These are phyloP conservation scores for Ornithoptera priamus DNA, from an alignment of 2,888 invertebrate species.

Conservation along the genomic window DNA sequence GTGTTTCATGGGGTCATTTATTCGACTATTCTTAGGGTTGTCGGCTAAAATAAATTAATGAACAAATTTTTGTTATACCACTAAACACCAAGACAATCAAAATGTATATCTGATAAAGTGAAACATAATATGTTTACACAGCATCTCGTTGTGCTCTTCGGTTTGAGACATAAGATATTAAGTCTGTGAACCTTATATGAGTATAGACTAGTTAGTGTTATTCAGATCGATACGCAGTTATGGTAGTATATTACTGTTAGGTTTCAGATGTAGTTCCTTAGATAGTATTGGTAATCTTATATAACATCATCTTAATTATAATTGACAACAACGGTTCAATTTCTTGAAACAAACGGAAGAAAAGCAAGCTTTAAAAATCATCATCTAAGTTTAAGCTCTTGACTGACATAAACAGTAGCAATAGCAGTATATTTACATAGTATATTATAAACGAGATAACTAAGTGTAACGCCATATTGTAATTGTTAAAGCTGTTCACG, in stretches of 20 bases:
- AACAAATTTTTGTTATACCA: not conserved
- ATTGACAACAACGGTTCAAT: not conserved
- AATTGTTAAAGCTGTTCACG: conserved; percentile 2
- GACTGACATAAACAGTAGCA: not conserved
- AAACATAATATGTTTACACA: not conserved
- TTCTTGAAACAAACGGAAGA: not conserved
- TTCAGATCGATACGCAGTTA: not conserved
- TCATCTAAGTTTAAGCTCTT: not conserved
- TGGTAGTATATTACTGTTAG: not conserved
- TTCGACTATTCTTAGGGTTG: not conserved
- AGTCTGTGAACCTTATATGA: not conserved
- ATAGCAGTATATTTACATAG: not conserved
- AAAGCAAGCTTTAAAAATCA: not conserved
- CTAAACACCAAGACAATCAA: not conserved
- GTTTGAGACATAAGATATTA: not conserved
- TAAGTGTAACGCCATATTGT: not conserved
- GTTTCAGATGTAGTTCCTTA: not conserved
- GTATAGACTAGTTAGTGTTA: not conserved
- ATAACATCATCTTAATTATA: too few relatives aligned
- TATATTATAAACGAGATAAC: not conserved
- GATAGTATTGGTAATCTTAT: too few relatives aligned
- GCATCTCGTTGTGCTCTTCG: too few relatives aligned
- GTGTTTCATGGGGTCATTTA: not conserved
- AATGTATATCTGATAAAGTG: too few relatives aligned
- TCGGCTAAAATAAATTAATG: not conserved